These are phyloP conservation scores for Erynnis tages DNA, from an alignment of 2,888 invertebrate species.

Conservation along the genomic window DNA sequence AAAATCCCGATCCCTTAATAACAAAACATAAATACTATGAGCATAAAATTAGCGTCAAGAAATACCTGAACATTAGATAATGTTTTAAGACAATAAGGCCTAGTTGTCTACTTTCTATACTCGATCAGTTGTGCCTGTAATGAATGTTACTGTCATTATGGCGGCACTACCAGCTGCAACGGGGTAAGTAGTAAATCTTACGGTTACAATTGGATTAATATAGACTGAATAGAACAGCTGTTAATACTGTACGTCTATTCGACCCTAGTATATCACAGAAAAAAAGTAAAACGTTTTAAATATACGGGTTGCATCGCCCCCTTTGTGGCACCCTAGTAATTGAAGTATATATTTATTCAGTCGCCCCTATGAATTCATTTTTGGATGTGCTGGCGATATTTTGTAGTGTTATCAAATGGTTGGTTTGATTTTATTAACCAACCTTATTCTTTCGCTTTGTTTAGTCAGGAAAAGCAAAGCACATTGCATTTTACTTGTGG, in stretches of 20 bases:
- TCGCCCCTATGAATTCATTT: background rate
- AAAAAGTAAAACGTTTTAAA: background rate
- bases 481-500: too few relatives aligned
- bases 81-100: background rate
- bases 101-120: constrained; percentile 7
- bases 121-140: constrained; percentile 9
- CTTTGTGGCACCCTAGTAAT: background rate
- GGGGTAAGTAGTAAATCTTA: constrained; percentile 10
- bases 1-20: too few relatives aligned
- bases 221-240: background rate
- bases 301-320: background rate
- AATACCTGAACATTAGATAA: too few relatives aligned
- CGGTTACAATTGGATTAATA: background rate
- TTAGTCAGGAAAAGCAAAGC: too few relatives aligned
- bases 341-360: background rate
- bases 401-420: background rate
- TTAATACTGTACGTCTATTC: background rate
- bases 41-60: too few relatives aligned
- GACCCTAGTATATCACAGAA: background rate
- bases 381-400: background rate
- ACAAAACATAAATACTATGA: too few relatives aligned
- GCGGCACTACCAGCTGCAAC: background rate
- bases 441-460: too few relatives aligned
- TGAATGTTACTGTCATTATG: constrained; percentile 1
- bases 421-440: too few relatives aligned